Evolutionary conservation across 2,113 vertebrate species (phyloP).

Genomic region (Choloepus hoffmanni): DNA sequence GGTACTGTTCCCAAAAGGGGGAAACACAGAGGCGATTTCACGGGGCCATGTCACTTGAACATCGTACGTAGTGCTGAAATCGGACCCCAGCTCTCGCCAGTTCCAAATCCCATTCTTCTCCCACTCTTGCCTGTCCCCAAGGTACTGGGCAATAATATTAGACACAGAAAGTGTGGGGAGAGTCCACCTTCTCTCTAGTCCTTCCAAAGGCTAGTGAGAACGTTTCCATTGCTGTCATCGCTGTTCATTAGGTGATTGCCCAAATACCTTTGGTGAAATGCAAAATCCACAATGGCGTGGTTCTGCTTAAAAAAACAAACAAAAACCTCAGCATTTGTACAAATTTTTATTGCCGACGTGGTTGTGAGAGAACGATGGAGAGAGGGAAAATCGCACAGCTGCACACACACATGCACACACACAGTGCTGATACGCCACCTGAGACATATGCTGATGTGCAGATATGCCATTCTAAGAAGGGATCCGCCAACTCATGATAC

Average conservation of each 20-base stretch:
- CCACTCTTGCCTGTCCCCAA: neutral
- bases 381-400: neutral
- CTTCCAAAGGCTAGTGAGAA: neutral
- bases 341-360: neutral
- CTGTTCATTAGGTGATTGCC: neutral
- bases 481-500: neutral
- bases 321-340: neutral
- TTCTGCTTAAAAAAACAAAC: neutral
- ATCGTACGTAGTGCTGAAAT: fast-evolving
- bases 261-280: neutral
- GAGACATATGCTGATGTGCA: no score
- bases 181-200: neutral
- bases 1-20: fast-evolving
- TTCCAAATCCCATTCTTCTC: neutral
- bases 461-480: neutral
- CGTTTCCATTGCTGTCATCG: neutral
- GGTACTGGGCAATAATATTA: fast-evolving
- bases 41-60: fast-evolving
- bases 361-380: neutral
- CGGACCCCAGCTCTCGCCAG: no score
- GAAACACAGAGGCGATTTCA: fast-evolving
- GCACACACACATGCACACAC: fast-evolving
- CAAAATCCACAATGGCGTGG: neutral
- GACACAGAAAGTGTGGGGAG: fast-evolving
- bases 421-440: neutral